phyloP scores from a whole-genome alignment of 2,797 vertebrate genomes.

The Crax fasciolata region DNA sequence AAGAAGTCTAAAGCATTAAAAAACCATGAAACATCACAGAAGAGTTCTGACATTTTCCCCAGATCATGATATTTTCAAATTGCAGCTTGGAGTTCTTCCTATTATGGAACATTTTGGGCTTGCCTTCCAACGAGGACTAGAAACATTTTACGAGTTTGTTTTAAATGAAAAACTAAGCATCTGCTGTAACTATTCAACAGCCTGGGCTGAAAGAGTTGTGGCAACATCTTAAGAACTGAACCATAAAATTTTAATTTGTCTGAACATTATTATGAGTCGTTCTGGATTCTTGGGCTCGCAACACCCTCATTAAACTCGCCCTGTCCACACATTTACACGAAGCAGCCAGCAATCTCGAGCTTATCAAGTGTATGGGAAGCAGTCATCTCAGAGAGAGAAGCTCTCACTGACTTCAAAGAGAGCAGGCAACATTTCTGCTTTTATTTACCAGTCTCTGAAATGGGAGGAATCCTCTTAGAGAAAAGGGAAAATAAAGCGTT shows the following conservation, averaged over 20 bases:
- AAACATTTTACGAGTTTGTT: background rate
- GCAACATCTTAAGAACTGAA: background rate
- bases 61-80: background rate
- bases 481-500: slow-evolving; percentile 27
- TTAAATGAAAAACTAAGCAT: background rate
- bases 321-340: background rate
- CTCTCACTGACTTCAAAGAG: slow-evolving; percentile 7
- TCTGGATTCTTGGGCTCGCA: background rate
- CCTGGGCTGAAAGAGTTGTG: background rate
- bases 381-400: background rate
- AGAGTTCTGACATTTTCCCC: background rate
- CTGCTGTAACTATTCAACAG: background rate
- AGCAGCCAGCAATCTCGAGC: background rate
- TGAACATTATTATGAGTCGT: background rate
- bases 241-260: background rate
- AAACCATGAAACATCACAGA: background rate
- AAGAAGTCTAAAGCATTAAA: background rate
- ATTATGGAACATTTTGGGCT: background rate
- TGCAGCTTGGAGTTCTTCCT: background rate
- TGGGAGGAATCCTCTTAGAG: background rate
- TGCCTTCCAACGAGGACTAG: background rate
- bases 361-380: background rate
- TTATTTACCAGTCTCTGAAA: background rate
- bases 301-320: background rate
- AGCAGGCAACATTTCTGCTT: background rate